Base-by-base conservation (phyloP, 2,797 vertebrate genomes). In the Lemur catta region DNA sequence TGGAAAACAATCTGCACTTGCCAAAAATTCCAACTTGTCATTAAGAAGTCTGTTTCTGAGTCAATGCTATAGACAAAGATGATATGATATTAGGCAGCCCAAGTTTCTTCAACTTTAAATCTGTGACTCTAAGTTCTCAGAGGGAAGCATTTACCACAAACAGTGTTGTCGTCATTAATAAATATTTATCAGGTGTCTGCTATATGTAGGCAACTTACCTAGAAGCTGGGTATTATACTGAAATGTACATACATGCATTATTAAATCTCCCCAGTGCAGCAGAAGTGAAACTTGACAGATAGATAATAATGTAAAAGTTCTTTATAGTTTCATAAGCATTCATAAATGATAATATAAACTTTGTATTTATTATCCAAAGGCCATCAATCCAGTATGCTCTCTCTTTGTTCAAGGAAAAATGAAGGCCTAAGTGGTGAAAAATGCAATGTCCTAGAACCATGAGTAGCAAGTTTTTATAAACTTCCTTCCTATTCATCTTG, bases 341-440 rank as follows among this genome's bases (percentile, higher is more conserved):
- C 69, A 91, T 15, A 89, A 86, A 93, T 76, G 26, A 84, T 59
- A 75, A 55, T 48, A 71, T 41, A 85, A 93, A 80, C 67, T 84
- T 74, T 89, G 8, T 35, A 86, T 91, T 79, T 84, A 90, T 86
- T 85, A 95, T 48, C 13, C 76, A 94, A 95, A 97, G 43, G 7
- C 43, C 72, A 93, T 79, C 67, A 81, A 52, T 20, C 13, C 35
- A 46, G 7, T 52, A 65, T 71, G 43, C 22, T 74, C 18, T 94
- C 30, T 72, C 35, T 74, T 79, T 79, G 72, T 82, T 97, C 41
- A 84, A 76, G 52, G 52, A 78, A 33, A 87, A 96, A 85, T 41
- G 14, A 30, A 93, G n/a, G 30, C 10, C 79, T 79, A 85, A 69
- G 35, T 76, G 26, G 11, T 35, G 5, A 92, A 78, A 80, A 89